Conservation (phyloP, 2,797 vertebrate genomes). For the Rachycentron canadum region DNA sequence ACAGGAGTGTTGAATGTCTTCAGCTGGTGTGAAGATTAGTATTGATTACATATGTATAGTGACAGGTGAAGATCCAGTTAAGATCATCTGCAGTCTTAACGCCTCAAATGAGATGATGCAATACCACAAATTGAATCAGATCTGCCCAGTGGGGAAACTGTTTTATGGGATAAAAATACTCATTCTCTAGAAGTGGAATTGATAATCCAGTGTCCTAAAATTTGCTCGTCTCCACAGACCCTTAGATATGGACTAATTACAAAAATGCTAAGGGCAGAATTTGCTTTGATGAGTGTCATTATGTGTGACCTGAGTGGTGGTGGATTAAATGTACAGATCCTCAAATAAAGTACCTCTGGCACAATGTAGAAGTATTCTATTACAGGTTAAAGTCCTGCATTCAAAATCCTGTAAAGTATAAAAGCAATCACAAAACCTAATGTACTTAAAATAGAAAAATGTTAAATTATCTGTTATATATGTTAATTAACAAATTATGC, state of each 20-base stretch:
- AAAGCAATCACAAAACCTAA: background rate
- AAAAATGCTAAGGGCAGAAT: background rate
- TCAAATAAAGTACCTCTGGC: background rate
- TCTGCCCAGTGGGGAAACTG: background rate
- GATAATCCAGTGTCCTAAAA: background rate
- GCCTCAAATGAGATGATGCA: slow-evolving; percentile 2
- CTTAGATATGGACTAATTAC: no score
- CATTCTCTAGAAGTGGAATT: background rate
- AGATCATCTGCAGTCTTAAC: background rate
- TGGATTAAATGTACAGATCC: background rate
- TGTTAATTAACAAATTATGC: no score
- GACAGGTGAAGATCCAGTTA: background rate
- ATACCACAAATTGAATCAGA: background rate
- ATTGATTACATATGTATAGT: background rate
- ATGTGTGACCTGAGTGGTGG: background rate
- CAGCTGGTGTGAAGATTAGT: background rate
- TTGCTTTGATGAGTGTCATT: background rate
- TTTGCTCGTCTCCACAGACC: background rate
- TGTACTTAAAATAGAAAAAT: no score
- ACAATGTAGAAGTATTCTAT: background rate
- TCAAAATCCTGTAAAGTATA: background rate
- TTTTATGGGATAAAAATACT: background rate
- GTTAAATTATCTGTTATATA: no score
- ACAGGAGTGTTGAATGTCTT: background rate
- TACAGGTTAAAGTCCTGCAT: background rate